Evolutionary conservation across 2,888 invertebrate genomes (phyloP), one percentile per base, ranked within the genome.

Genomic region (Exephanes ischioxanthus): DNA sequence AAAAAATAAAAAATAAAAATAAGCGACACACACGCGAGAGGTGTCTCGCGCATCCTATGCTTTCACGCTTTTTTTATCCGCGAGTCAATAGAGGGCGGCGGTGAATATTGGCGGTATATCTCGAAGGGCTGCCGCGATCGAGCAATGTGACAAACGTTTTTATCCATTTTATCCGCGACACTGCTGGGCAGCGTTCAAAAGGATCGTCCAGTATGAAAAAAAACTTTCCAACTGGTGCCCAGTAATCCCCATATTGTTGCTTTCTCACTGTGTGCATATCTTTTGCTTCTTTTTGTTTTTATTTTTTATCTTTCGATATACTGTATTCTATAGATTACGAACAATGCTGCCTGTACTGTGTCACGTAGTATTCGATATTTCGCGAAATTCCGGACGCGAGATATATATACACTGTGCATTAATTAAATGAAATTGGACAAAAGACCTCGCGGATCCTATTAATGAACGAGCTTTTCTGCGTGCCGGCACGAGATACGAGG

Each of bases 171-270:
- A 41, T 58, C 55, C 30, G 41, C 22, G 11, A 26, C 33, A 11
- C 41, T 26, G 48, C 11, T 33, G 22, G 22, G 19, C 26, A 48
- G 45, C 30, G 19, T 68, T 45, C 22, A 51, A 73, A 80, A 61
- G 67, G 33, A 75, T 51, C 16, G 22, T 16, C 67, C 37, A 7
- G n/a, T 5, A 30, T 16, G n/a, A 22, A 11, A 4, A 48, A 37
- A 26, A 55, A 53, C 51, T 73, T 58, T 48, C 58, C 68, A 66
- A 41, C 51, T 48, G 67, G 33, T 16, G 26, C 53, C 41, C 48
- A 26, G 61, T 76, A 82, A 76, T 82, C 45, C 63, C 68, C 16
- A 19, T 33, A 68, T 75, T 61, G 75, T 75, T 81, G 68, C 30
- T 19, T 33, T 68, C 53, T 61, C 37, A 58, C 55, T 45, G 55